These are phyloP conservation scores for Platycercus adscitus DNA, from an alignment of 2,113 vertebrate genomes.

Conservation along the genomic window DNA sequence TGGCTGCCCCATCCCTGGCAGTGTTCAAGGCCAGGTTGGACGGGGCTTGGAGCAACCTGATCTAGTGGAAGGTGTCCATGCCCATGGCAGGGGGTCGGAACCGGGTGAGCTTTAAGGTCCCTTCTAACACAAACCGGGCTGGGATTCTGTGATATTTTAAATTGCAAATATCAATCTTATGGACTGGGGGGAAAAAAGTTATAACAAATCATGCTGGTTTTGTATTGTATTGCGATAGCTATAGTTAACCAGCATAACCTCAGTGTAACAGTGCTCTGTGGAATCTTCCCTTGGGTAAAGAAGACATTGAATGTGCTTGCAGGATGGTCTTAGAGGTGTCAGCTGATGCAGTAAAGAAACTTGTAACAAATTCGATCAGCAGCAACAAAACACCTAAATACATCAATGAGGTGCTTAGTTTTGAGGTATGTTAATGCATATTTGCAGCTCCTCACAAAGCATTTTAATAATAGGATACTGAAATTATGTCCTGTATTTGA, in stretches of 20 bases:
- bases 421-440: not conserved
- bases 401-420: not conserved
- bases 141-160: not conserved
- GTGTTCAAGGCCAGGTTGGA: not conserved
- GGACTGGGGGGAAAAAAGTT: not conserved
- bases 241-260: not conserved
- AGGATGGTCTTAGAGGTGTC: not conserved
- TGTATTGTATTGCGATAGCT: not conserved
- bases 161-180: not conserved
- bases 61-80: not conserved
- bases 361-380: not conserved
- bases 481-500: not conserved
- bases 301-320: not conserved
- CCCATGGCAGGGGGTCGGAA: not conserved
- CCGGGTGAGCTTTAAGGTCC: not conserved
- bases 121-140: not conserved
- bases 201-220: not conserved
- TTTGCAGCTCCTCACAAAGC: not conserved
- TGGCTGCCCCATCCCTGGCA: not conserved
- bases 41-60: not conserved
- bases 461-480: not conserved
- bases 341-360: not conserved
- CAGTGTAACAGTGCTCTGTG: not conserved
- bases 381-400: not conserved
- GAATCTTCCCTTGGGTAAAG: not conserved